phyloP scores from a whole-genome alignment of 2,113 vertebrate genomes.

The Hydrolagus affinis region DNA sequence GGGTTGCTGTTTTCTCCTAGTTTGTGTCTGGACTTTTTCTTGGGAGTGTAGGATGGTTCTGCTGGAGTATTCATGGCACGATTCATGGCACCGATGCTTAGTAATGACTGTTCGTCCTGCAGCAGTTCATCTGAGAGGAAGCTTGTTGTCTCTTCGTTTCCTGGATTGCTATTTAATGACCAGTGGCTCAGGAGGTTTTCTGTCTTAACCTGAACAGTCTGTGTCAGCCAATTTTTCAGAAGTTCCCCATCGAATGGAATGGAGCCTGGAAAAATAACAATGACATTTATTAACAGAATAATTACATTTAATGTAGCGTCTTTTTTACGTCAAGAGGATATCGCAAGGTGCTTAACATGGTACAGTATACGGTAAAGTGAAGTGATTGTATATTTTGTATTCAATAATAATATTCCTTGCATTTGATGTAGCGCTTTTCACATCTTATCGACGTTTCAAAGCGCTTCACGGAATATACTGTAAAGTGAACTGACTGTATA shows the following conservation, averaged over 20 bases:
- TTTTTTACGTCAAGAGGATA: too few relatives aligned
- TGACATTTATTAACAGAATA: too few relatives aligned
- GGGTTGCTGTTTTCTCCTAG: slow-evolving; percentile 57
- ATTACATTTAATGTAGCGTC: too few relatives aligned
- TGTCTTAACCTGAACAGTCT: slow-evolving; percentile 85
- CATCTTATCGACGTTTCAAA: too few relatives aligned
- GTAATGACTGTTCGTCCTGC: slow-evolving; percentile 81
- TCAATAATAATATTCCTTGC: too few relatives aligned
- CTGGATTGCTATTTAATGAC: slow-evolving; percentile 73
- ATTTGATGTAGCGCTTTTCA: too few relatives aligned
- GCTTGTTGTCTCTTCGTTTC: slow-evolving; percentile 64
- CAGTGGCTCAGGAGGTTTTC: slow-evolving; percentile 92
- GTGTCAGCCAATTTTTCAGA: slow-evolving; percentile 92
- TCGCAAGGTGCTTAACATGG: too few relatives aligned
- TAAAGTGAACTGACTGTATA: too few relatives aligned
- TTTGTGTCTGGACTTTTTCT: slow-evolving; percentile 65
- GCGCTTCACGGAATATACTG: too few relatives aligned
- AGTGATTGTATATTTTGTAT: too few relatives aligned
- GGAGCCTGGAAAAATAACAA: slow-evolving; percentile 57
- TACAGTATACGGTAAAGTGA: too few relatives aligned
- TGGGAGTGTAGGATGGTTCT: slow-evolving; percentile 69
- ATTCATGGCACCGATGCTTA: slow-evolving; percentile 88
- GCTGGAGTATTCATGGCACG: slow-evolving; percentile 77
- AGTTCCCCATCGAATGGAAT: slow-evolving; percentile 85
- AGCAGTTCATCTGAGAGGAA: slow-evolving; percentile 86